Evolutionary conservation across 2,113 vertebrate species (phyloP).

Genomic region (Nothocercus julius): DNA sequence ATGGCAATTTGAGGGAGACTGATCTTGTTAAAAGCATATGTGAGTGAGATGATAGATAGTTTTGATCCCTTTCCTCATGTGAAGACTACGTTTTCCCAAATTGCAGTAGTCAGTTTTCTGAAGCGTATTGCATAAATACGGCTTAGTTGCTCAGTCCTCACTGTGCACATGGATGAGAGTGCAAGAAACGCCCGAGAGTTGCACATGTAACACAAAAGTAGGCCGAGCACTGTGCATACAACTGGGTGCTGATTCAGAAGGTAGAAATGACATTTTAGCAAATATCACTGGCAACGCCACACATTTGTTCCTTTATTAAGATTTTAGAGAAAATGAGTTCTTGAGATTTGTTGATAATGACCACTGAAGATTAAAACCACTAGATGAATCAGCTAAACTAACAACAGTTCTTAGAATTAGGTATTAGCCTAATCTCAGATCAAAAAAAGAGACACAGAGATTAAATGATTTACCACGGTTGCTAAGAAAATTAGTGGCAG

Average conservation of each 20-base stretch:
- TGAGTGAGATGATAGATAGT: not conserved
- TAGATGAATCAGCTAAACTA: slow-evolving; percentile 4
- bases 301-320: not conserved
- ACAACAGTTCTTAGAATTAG: not conserved
- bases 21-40: not conserved
- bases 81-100: not conserved
- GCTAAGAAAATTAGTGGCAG: slow-evolving; percentile 9
- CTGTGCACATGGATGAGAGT: not conserved
- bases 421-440: not conserved
- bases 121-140: not conserved
- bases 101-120: not conserved
- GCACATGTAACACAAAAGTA: not conserved
- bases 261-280: not conserved
- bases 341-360: not conserved
- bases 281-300: not conserved
- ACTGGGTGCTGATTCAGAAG: not conserved
- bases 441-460: not conserved
- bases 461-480: slow-evolving; percentile 8
- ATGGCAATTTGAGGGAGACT: slow-evolving; percentile 16
- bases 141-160: not conserved
- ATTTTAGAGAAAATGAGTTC: not conserved
- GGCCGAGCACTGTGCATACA: not conserved
- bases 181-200: not conserved
- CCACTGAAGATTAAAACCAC: slow-evolving; percentile 6
- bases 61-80: slow-evolving; percentile 8